Evolutionary conservation across 2,797 vertebrate genomes (phyloP), one percentile per base, ranked within the genome.

Genomic region (Caiman crocodilus): DNA sequence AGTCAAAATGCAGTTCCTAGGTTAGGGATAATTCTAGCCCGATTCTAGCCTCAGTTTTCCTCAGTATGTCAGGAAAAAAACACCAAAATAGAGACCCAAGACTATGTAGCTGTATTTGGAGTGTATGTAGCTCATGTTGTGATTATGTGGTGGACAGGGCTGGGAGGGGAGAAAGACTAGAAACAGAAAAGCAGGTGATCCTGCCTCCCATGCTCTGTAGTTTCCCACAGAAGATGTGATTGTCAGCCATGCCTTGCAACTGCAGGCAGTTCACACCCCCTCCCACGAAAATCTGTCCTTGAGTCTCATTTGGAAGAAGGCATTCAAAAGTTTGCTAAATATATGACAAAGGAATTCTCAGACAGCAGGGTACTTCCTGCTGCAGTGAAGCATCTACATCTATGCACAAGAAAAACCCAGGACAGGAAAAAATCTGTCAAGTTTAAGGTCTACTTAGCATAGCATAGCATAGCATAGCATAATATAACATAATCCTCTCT

Each of bases 191-290:
- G 90, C 88, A 76, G 91, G 87, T 94, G 83, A 94, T 95, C 94
- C 94, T 87, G 85, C 83, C 91, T 95, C 88, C 92, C 12, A 91
- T 92, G 88, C 89, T 89, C 84, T 94, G 96, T 98, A 95, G 95
- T 97, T 97, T 97, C 93, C 96, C 93, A 90, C 94, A 90, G 97
- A 83, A 97, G 96, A 95, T 87, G 95, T 94, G 97, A 97, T 96
- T 94, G 80, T 90, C 93, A 94, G 96, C 97, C 96, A 91, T 97
- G 97, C 93, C 94, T 97, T 87, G 88, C 69, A 81, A 26, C 35
- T 90, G 67, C 79, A 79, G 79, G 93, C 96, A 79, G 84, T 96
- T 96, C 95, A 94, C 97, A 95, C 93, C 91, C 94, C 92, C 96
- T 96, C 95, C 96, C 88, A 92, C 94, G 4, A 90, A 94, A 95